Conservation (phyloP, 2,888 invertebrate species). For the Callyntrura sp. region DNA sequence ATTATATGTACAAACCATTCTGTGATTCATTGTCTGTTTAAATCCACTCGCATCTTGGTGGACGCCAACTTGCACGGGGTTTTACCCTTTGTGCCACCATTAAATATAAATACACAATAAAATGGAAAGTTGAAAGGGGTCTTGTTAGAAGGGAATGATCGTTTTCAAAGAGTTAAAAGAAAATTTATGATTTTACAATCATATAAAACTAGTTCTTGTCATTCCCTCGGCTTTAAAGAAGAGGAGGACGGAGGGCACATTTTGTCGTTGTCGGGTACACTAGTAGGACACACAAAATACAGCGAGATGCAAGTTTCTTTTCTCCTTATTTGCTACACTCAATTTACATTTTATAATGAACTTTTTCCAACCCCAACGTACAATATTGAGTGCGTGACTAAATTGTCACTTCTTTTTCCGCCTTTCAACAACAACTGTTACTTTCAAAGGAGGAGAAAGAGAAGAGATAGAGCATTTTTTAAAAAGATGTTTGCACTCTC, state of each 20-base stretch:
- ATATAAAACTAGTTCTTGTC: slow-evolving; percentile 61
- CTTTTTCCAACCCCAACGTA: slow-evolving; percentile 59
- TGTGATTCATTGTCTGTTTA: slow-evolving; percentile 60
- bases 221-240: slow-evolving; percentile 9
- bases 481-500: slow-evolving; percentile 28
- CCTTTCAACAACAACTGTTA: slow-evolving; percentile 73
- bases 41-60: slow-evolving; percentile 1
- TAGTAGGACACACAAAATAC: slow-evolving; percentile 14
- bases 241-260: slow-evolving; percentile 29
- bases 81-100: slow-evolving; percentile 2
- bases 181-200: slow-evolving; percentile 57
- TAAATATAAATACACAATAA: slow-evolving; percentile 28
- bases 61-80: slow-evolving; percentile 4
- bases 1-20: slow-evolving; percentile 22
- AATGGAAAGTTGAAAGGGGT: slow-evolving; percentile 7
- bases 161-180: slow-evolving; percentile 27
- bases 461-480: slow-evolving; percentile 21
- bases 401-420: slow-evolving; percentile 67
- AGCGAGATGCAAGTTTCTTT: neutral
- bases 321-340: slow-evolving; percentile 15
- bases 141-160: neutral
- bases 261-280: neutral
- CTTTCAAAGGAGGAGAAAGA: neutral
- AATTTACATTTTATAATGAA: slow-evolving; percentile 82
- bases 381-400: slow-evolving; percentile 63